phyloP scores from a whole-genome alignment of 92 coral and sea anemone genomes.

The Umimayanthus chanpuru region DNA sequence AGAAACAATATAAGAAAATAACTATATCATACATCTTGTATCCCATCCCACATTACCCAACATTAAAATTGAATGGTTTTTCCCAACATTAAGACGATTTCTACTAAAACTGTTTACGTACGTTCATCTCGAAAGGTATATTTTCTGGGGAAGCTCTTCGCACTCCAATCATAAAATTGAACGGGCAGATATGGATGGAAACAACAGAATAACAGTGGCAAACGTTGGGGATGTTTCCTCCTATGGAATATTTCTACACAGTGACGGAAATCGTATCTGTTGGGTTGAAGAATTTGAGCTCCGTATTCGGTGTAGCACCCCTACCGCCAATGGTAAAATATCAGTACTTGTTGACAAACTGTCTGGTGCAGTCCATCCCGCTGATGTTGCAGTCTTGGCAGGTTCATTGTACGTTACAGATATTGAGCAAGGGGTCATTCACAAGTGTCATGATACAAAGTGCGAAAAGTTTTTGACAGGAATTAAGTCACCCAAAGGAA shows the following conservation, averaged over 20 bases:
- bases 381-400: neutral
- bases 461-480: conserved; percentile 27
- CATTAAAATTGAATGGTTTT: too few relatives aligned
- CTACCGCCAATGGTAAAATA: neutral
- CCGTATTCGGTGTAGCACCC: conserved; percentile 15
- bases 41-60: too few relatives aligned
- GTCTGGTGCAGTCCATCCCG: neutral
- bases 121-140: neutral
- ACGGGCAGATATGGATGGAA: conserved; percentile 47
- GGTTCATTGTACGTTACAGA: conserved; percentile 22
- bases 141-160: conserved; percentile 36
- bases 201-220: neutral
- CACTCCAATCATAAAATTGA: conserved; percentile 25
- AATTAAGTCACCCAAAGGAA: conserved; percentile 29
- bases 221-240: neutral
- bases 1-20: too few relatives aligned
- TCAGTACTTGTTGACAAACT: neutral
- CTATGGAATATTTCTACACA: conserved; percentile 10
- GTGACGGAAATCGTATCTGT: conserved; percentile 21
- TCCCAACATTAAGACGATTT: neutral
- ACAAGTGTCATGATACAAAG: neutral
- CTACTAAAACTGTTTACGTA: neutral
- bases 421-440: conserved; percentile 9
- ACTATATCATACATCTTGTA: too few relatives aligned
- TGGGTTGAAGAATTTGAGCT: conserved; percentile 7